Base-by-base conservation (phyloP, 2,113 vertebrate species). In the Nipponia nippon region DNA sequence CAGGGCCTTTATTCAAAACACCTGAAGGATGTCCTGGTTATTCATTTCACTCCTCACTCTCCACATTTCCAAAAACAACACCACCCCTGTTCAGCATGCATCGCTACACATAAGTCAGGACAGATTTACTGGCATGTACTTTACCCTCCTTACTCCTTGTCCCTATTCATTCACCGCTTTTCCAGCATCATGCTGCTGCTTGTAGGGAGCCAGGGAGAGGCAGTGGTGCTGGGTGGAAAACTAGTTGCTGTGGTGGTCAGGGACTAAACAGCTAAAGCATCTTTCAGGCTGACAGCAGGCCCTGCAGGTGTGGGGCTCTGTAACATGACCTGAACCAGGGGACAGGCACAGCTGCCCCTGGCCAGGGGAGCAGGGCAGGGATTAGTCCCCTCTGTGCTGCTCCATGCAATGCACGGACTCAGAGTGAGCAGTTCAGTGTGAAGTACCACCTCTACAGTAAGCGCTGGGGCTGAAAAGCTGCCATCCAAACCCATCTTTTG, bases 41-140 rank as follows among this genome's bases (percentile, higher is more conserved):
- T 84, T 91, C 61, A 42, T 16, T 75, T 75, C 77, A 78, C 55
- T 84, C 73, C 46, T 89, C 92, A 58, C 49, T 90, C 6, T 3
- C 38, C 55, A 21, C 56, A 15, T 66, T 87, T 82, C 78, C 69
- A 75, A 78, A 81, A 93, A 11, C 47, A 80, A 1, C 49, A 69
- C 53, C 59, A 38, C 17, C 7, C 26, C 52, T 46, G 13, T 36
- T 89, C 61, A 46, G 47, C 3, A 1, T 32, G 47, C 38, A 29
- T 27, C 21, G 9, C 73, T 82, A 78, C 69, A 75, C 32, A 76
- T 49, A 79, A 55, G 29, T 22, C 66, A 79, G 47, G 26, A n/a
- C 0, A 0, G 38, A 63, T 89, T 81, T 83, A 52, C 9, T 2
- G 62, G n/a, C 25, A 23, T 0, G 0, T 63, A n/a, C 56, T 86